These are phyloP conservation scores for Xiphorhynchus erythropygius DNA, from an alignment of 2,797 vertebrate genomes.

Conservation along the genomic window DNA sequence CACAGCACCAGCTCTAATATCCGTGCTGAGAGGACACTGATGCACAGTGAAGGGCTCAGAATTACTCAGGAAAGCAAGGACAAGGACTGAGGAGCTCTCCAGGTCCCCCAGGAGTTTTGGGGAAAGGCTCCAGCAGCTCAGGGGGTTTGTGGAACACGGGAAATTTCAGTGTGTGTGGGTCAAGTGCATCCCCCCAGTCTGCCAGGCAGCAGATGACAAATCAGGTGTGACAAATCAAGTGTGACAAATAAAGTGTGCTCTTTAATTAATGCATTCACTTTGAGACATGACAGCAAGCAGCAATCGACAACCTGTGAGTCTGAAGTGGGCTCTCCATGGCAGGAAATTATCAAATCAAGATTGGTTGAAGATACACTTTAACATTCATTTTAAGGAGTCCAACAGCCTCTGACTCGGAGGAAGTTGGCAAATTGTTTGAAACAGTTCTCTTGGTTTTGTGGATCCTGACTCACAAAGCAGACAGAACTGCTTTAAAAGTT, in stretches of 20 bases:
- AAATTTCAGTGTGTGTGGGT: neutral
- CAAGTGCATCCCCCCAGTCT: neutral
- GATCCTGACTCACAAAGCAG: slow-evolving; percentile 13
- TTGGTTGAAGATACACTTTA: neutral
- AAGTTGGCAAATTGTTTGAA: neutral
- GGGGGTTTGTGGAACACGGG: neutral
- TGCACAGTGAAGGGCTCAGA: neutral
- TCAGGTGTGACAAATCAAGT: neutral
- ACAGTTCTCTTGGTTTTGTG: neutral
- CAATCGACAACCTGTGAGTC: neutral
- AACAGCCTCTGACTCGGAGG: neutral
- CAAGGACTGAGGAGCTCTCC: neutral
- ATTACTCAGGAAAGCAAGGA: neutral
- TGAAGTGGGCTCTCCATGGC: slow-evolving; percentile 6
- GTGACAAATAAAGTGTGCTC: neutral
- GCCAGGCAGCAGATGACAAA: slow-evolving; percentile 3
- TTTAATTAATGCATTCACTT: slow-evolving; percentile 24
- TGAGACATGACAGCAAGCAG: slow-evolving; percentile 6
- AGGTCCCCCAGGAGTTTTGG: neutral
- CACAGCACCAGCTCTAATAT: neutral
- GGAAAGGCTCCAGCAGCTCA: neutral
- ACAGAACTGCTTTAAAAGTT: neutral
- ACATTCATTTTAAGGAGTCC: neutral
- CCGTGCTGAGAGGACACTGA: neutral
- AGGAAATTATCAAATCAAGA: slow-evolving; percentile 36